Conservation (phyloP, 53 echinoderm and acorn worm species). For the Echinometra lucunter region DNA sequence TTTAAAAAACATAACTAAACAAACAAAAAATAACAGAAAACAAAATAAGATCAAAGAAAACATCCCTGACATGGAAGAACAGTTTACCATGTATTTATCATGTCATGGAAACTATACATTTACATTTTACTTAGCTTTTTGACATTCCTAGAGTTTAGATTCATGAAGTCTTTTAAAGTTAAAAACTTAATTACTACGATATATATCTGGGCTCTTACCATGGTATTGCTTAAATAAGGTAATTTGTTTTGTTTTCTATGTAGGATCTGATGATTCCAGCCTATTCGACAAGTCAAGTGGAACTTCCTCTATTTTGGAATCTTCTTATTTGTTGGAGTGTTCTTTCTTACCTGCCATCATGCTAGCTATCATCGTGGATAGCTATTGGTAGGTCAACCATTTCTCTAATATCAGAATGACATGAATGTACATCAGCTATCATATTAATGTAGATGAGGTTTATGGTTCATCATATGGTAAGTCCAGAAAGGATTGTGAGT, state of each 20-base stretch:
- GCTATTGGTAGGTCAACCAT: slow-evolving; percentile 83
- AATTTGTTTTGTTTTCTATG: not conserved
- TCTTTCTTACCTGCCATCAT: slow-evolving; percentile 95
- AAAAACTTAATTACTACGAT: too few species aligned
- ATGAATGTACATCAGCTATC: not conserved
- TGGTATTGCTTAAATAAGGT: not conserved
- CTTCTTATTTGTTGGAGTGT: slow-evolving; percentile 95
- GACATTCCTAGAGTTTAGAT: not conserved
- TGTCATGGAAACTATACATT: too few species aligned
- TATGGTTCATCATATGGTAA: too few species aligned
- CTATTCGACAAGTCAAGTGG: slow-evolving; percentile 73
- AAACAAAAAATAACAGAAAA: too few species aligned
- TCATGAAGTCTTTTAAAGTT: not conserved
- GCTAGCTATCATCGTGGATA: slow-evolving; percentile 96
- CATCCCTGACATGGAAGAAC: too few species aligned
- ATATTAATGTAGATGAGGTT: too few species aligned
- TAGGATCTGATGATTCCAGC: slow-evolving; percentile 98
- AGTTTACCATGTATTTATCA: too few species aligned
- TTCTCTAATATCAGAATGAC: not conserved
- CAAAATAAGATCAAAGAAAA: too few species aligned
- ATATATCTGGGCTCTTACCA: not conserved
- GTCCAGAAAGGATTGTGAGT: too few species aligned
- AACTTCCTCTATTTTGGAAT: slow-evolving; percentile 95
- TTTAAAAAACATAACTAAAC: too few species aligned
- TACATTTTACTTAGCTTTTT: not conserved